Base-by-base conservation (phyloP, 2,888 invertebrate species). In the Lissonota sp. region DNA sequence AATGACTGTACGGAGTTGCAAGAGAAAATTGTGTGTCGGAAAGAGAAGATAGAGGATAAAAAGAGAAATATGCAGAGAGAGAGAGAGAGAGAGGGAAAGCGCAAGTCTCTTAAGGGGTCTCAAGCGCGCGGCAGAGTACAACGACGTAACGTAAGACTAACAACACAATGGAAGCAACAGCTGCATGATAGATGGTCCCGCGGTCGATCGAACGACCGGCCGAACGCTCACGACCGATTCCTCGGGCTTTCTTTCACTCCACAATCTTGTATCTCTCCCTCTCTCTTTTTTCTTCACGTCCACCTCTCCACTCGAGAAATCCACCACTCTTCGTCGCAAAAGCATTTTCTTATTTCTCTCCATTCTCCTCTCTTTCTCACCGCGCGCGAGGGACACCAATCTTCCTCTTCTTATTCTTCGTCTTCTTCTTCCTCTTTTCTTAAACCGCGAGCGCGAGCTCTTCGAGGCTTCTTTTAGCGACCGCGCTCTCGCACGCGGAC, bases 151-250 rank as follows among this genome's bases (percentile, higher is more conserved):
- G 89, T 87, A 91, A 91, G 91, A 91, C 91, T 91, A 91, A 92
- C 91, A 91, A 91, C 90, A 91, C 92, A 92, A 92, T 92, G 92
- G 91, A 91, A 88, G 90, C 91, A 91, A 90, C 91, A 91, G 91
- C 91, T 92, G 92, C 91, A 91, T 91, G 90, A 90, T 90, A 90
- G 89, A 90, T 90, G 88, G 88, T 85, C 86, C 83, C 79, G 80
- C 77, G 80, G 63, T 79, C 79, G 84, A 82, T 84, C 85, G 82
- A 85, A 84, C 87, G 84, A 84, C 78, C 84, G 85, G 80, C 84
- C 85, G 89, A 87, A 87, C 86, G 87, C 84, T 84, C 84, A 84
- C 83, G 86, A 85, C 86, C 89, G 88, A 89, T 89, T 87, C 87
- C 87, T 82, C 87, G 55, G 66, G 67, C 74, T 78, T 81, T 78